Evolutionary conservation across 2,888 invertebrate genomes (phyloP), one percentile per base, ranked within the genome.

Genomic region (Cerastis leucographa): DNA sequence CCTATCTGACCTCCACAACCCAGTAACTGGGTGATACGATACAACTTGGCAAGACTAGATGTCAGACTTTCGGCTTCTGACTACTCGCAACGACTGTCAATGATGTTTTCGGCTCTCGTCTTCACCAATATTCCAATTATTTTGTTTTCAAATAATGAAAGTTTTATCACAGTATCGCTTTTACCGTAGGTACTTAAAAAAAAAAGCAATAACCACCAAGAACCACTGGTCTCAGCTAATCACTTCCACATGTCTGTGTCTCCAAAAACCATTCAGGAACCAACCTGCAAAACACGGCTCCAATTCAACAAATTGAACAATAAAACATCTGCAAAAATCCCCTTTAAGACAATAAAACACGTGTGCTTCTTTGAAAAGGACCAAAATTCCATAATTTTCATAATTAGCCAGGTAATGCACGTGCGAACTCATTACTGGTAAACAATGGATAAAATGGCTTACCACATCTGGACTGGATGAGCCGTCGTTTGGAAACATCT

Each of bases 381-480:
- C 29, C 19, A 72, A 74, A 70, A 76, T 67, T 78, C 40, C 51
- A 6, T 64, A 73, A 70, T 72, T 67, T 75, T 40, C 61, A 9
- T 56, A 74, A 83, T 76, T 68, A 76, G 61, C 42, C 81, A 86
- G 85, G 87, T 87, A 88, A 80, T 9, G 67, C 85, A 80, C 85
- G 78, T 87, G 81, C 73, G 40, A 71, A 69, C 40, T 73, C 70
- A 70, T 68, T 72, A 71, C 35, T 65, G 29, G 11, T 54, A 79
- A 79, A 87, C 87, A 88, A 88, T 82, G 62, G 35, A 62, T 78
- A n/a, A 71, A 78, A 68, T 67, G 49, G 51, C 62, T 73, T 71
- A 80, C 42, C 77, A 86, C 88, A 88, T 88, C 87, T 88, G 88
- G 82, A 54, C 25, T 74, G 76, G 81, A 80, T 87, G 25, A 86